Evolutionary conservation across 2,113 vertebrate genomes (phyloP).

Genomic region (Columba livia): DNA sequence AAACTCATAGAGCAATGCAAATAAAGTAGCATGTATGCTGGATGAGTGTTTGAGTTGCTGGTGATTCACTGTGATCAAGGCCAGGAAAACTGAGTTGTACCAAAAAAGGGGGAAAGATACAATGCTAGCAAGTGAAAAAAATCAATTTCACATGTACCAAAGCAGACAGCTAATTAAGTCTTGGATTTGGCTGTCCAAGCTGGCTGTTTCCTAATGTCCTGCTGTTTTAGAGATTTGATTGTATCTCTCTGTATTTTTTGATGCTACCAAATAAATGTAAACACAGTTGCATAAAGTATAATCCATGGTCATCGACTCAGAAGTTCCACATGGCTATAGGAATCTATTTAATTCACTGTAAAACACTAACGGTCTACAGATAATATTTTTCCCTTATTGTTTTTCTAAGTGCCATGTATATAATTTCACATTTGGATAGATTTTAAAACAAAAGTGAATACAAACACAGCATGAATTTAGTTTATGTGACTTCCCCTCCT

Average conservation of each 20-base stretch:
- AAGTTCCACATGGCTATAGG: not conserved
- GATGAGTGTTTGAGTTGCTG: not conserved
- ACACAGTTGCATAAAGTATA: not conserved
- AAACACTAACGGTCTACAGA: not conserved
- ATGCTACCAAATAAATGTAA: not conserved
- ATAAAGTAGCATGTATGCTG: not conserved
- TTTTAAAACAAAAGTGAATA: not conserved
- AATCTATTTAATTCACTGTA: not conserved
- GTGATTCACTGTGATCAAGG: not conserved
- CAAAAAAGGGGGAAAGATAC: not conserved
- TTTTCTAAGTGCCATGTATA: not conserved
- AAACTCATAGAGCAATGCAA: not conserved
- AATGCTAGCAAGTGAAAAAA: not conserved
- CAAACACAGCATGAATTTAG: not conserved
- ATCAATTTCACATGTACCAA: not conserved
- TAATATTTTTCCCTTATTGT: not conserved
- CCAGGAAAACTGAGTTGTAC: not conserved
- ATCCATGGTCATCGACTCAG: not conserved
- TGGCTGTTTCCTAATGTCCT: not conserved
- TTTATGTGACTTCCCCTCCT: not conserved
- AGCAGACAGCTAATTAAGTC: not conserved
- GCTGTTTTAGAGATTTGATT: not conserved
- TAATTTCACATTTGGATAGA: not conserved
- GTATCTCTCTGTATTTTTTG: not conserved
- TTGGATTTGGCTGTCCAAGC: not conserved